Conservation (phyloP, 2,113 vertebrate genomes). For the Copsychus sechellarum region DNA sequence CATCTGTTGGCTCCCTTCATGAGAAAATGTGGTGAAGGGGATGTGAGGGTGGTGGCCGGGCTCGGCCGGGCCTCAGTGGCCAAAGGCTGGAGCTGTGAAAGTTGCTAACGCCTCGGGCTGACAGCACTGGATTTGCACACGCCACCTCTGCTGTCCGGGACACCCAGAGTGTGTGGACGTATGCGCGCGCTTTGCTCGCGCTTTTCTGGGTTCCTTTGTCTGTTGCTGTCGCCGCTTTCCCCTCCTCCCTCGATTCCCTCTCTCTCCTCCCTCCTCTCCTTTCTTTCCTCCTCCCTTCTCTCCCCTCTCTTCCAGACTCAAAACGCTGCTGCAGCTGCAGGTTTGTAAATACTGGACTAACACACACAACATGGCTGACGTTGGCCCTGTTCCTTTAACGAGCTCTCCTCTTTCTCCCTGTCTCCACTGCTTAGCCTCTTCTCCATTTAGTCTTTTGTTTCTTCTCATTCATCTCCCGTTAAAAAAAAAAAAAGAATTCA, state of each 20-base stretch:
- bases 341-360: slow-evolving; percentile 54
- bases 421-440: background rate
- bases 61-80: background rate
- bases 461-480: background rate
- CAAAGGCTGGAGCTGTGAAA: background rate
- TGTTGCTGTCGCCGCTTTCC: slow-evolving; percentile 1
- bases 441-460: slow-evolving; percentile 10
- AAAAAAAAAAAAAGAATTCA: background rate
- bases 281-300: slow-evolving; percentile 27
- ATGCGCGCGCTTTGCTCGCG: background rate
- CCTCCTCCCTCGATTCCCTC: slow-evolving; percentile 61
- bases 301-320: background rate
- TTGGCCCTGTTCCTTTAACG: slow-evolving; percentile 38
- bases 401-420: background rate
- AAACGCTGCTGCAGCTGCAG: slow-evolving; percentile 61
- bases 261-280: slow-evolving; percentile 18
- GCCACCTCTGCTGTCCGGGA: background rate
- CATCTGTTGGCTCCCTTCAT: background rate
- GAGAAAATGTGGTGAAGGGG: background rate
- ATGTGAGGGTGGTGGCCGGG: background rate
- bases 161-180: background rate
- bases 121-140: background rate
- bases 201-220: slow-evolving; percentile 54
- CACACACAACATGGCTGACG: slow-evolving; percentile 80
- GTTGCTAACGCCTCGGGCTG: background rate